A percentile compares a stretch with the other conserved stretches of the same genome.
phyloP scores from a whole-genome alignment of 1,140 invertebrate genomes.

The Leguminivora glycinivorella region DNA sequence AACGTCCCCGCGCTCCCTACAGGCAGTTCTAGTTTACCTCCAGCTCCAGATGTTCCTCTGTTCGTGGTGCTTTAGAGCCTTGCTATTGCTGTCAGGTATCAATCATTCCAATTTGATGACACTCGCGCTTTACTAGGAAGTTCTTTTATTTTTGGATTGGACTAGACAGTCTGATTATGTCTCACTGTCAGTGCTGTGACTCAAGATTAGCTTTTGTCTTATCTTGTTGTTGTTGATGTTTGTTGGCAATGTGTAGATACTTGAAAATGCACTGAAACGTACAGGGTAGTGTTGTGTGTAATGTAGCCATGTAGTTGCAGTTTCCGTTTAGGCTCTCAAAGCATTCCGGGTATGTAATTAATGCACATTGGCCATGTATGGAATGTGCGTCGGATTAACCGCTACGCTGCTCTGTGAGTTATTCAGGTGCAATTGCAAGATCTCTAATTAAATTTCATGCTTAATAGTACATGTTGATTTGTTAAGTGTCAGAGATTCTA shows the following conservation, averaged over 20 bases:
- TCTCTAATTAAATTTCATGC: background rate
- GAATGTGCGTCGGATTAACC: conserved; percentile 4
- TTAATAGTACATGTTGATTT: background rate
- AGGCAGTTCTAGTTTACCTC: background rate
- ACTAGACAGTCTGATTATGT: too few relatives aligned
- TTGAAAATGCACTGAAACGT: background rate
- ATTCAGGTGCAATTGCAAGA: conserved; percentile 11
- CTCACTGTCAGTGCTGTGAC: too few relatives aligned
- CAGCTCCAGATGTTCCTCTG: conserved; percentile 40
- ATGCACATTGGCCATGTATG: background rate
- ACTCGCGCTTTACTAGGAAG: too few relatives aligned
- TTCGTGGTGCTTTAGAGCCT: conserved; percentile 37
- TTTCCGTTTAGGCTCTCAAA: background rate
- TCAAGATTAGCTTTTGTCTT: too few relatives aligned
- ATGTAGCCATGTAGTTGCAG: background rate
- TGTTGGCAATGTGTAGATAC: too few relatives aligned
- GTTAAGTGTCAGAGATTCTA: background rate
- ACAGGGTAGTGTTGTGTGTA: background rate
- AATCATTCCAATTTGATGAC: background rate
- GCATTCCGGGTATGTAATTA: background rate
- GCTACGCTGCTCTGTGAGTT: background rate
- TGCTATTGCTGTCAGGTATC: conserved; percentile 39
- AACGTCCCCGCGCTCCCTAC: background rate
- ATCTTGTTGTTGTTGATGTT: too few relatives aligned
- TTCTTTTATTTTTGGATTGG: too few relatives aligned